Percentiles rank a stretch among this genome's conserved stretches.
phyloP scores from a whole-genome alignment of 2,888 invertebrate genomes.

The Tachina lurida region DNA sequence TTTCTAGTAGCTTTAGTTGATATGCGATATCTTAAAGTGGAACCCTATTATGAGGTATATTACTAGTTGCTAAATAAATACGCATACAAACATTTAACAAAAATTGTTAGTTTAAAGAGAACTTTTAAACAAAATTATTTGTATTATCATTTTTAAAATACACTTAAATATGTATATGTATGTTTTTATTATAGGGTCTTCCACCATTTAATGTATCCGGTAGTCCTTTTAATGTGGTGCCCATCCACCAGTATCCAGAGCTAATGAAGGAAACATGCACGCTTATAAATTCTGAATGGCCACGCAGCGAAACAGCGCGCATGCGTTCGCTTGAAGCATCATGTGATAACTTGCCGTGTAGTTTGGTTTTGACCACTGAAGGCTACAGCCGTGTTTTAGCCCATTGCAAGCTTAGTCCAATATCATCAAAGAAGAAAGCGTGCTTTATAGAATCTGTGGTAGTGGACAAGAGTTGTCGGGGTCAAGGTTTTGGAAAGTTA shows the following conservation, averaged over 20 bases:
- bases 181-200: conserved; percentile 78
- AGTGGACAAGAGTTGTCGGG: conserved; percentile 88
- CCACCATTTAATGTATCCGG: conserved; percentile 82
- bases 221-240: conserved; percentile 85
- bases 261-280: conserved; percentile 88
- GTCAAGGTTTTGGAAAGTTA: conserved; percentile 89
- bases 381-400: conserved; percentile 86
- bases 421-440: conserved; percentile 87
- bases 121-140: neutral
- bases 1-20: conserved; percentile 72
- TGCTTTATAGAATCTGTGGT: conserved; percentile 93
- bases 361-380: conserved; percentile 86
- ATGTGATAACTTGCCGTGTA: conserved; percentile 88
- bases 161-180: neutral
- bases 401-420: conserved; percentile 90
- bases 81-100: neutral
- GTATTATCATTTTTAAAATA: neutral
- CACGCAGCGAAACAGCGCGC: conserved; percentile 90
- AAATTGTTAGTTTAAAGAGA: conserved; percentile 3
- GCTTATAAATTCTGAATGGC: conserved; percentile 94
- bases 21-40: conserved; percentile 82
- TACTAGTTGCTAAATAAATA: conserved; percentile 22
- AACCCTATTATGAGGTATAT: conserved; percentile 82
- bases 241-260: conserved; percentile 89
- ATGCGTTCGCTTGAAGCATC: conserved; percentile 89